These are phyloP conservation scores for Cichlasoma orientale DNA, from an alignment of 2,797 vertebrate genomes.

Conservation along the genomic window DNA sequence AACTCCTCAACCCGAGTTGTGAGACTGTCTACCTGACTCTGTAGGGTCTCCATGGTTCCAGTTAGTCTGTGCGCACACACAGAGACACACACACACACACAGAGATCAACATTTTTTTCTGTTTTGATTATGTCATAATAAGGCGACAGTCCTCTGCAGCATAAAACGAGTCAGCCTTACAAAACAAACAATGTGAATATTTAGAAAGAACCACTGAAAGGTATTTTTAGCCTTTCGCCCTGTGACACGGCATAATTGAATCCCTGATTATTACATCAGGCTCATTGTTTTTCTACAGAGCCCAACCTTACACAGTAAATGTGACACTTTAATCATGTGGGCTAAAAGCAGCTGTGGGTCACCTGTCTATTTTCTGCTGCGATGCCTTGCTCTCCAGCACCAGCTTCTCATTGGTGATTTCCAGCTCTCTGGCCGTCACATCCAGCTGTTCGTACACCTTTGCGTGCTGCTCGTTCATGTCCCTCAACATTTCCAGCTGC, in stretches of 20 bases:
- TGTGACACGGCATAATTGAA: conserved; percentile 24
- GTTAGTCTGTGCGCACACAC: conserved; percentile 83
- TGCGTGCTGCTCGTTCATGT: conserved; percentile 95
- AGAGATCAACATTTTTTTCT: not conserved
- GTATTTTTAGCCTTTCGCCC: conserved; percentile 13
- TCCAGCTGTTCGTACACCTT: conserved; percentile 98
- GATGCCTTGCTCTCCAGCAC: conserved; percentile 94
- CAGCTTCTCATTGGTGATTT: conserved; percentile 94
- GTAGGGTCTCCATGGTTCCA: conserved; percentile 89
- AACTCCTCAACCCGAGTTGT: conserved; percentile 92
- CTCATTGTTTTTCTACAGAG: not conserved
- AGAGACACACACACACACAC: conserved; percentile 15
- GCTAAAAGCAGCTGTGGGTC: not conserved
- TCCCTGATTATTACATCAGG: conserved; percentile 6
- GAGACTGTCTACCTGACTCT: conserved; percentile 92
- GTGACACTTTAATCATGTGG: rapidly evolving
- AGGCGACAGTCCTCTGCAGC: not conserved
- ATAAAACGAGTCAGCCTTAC: conserved; percentile 14
- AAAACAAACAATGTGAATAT: conserved; percentile 7
- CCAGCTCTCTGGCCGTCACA: conserved; percentile 91
- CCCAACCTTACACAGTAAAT: not conserved
- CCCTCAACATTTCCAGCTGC: conserved; percentile 91
- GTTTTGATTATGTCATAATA: conserved; percentile 3
- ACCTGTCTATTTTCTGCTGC: conserved; percentile 97
- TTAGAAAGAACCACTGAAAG: conserved; percentile 23